Percentiles rank a stretch among this genome's conserved stretches.
These are phyloP conservation scores for Acrobasis suavella DNA, from an alignment of 2,888 invertebrate species.

Conservation along the genomic window DNA sequence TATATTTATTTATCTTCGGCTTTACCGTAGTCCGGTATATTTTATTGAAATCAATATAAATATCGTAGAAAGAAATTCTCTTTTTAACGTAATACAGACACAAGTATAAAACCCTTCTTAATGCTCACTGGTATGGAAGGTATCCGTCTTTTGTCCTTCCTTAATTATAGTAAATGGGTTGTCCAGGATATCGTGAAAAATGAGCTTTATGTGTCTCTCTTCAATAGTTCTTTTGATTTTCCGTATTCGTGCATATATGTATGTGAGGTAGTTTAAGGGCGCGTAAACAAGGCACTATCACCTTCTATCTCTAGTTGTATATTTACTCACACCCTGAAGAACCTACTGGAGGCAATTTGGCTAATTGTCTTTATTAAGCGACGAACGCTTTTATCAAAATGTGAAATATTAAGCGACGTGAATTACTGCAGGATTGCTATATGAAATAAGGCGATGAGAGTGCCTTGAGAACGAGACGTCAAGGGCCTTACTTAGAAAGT, in stretches of 20 bases:
- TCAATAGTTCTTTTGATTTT: slow-evolving; percentile 5
- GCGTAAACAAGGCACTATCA: no score
- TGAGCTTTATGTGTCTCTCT: slow-evolving; percentile 9
- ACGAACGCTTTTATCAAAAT: slow-evolving; percentile 59
- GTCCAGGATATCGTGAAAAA: slow-evolving; percentile 13
- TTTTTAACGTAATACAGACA: neutral
- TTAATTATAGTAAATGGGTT: slow-evolving; percentile 20
- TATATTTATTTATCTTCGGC: no score
- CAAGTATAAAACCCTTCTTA: neutral
- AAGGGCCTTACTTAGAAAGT: neutral
- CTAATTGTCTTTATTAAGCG: slow-evolving; percentile 66
- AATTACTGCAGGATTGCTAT: slow-evolving; percentile 33
- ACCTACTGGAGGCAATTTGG: slow-evolving; percentile 52
- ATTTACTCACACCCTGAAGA: slow-evolving; percentile 10
- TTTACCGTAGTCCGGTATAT: no score
- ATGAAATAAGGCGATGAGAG: slow-evolving; percentile 10
- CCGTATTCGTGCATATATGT: neutral
- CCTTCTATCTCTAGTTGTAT: neutral
- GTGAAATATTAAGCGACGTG: slow-evolving; percentile 45
- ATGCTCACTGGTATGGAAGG: slow-evolving; percentile 10
- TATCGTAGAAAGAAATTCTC: neutral
- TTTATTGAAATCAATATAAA: no score
- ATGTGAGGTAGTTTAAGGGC: neutral
- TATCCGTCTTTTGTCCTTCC: slow-evolving; percentile 17
- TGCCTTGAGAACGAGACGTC: neutral